These are phyloP conservation scores for Callithrix jacchus DNA, from an alignment of 2,113 vertebrate genomes.

Conservation along the genomic window DNA sequence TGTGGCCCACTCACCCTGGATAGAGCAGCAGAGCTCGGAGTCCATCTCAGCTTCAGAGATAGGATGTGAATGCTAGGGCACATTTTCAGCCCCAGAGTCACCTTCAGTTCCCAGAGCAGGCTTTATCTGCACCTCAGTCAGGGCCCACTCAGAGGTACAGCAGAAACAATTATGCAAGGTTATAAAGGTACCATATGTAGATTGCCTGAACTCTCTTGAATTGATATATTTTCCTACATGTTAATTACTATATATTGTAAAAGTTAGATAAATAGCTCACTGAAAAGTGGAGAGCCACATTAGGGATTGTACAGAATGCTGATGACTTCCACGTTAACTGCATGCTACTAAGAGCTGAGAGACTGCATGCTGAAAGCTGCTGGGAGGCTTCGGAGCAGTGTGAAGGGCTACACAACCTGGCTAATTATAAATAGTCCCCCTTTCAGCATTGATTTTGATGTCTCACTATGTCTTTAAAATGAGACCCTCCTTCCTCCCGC, in stretches of 20 bases:
- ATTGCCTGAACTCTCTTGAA: background rate
- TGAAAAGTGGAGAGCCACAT: background rate
- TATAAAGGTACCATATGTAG: background rate
- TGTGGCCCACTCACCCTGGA: background rate
- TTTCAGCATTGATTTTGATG: background rate
- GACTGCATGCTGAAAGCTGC: background rate
- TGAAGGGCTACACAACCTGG: background rate
- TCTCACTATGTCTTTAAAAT: constrained; percentile 8
- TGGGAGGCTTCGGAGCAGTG: background rate
- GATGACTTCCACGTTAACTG: background rate
- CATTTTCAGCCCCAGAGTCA: background rate
- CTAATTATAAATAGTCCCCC: background rate
- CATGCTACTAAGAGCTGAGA: background rate
- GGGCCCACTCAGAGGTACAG: background rate
- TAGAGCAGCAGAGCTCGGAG: background rate
- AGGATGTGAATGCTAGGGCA: background rate
- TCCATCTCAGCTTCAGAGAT: background rate
- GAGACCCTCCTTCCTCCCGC: background rate
- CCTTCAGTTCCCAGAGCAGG: background rate
- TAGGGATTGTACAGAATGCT: background rate
- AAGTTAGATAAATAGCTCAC: background rate
- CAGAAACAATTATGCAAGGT: background rate
- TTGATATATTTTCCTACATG: background rate
- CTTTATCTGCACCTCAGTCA: background rate
- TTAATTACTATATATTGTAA: background rate